A percentile compares a stretch with the other conserved stretches of the same genome.
Conservation (phyloP, 2,113 vertebrate species). For the Clarias magur region DNA sequence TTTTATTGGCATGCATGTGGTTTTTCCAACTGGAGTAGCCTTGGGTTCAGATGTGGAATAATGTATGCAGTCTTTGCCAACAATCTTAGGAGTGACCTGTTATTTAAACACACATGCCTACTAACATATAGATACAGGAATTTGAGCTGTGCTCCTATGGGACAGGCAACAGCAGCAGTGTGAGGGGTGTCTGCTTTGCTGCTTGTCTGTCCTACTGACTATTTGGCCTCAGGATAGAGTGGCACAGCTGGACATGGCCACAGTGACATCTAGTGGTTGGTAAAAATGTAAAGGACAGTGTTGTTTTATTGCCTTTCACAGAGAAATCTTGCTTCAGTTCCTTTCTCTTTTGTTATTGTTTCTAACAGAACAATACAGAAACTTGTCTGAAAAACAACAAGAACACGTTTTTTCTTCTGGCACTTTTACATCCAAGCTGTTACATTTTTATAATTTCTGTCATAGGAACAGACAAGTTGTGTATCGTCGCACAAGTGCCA, state of each 20-base stretch:
- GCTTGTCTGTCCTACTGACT: slow-evolving; percentile 18
- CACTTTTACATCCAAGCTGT: neutral
- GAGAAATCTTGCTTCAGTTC: neutral
- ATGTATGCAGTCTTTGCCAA: slow-evolving; percentile 61
- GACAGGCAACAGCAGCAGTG: slow-evolving; percentile 53
- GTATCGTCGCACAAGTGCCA: neutral
- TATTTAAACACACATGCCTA: slow-evolving; percentile 42
- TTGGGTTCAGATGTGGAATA: slow-evolving; percentile 58
- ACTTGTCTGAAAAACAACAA: neutral
- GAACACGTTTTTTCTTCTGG: neutral
- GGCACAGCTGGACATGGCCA: slow-evolving; percentile 55
- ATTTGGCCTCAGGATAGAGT: neutral
- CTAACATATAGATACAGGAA: slow-evolving; percentile 41
- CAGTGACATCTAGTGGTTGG: slow-evolving; percentile 77
- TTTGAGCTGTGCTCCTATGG: slow-evolving; percentile 47
- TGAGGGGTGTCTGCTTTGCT: slow-evolving; percentile 47
- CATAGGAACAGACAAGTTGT: neutral
- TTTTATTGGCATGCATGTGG: slow-evolving; percentile 56
- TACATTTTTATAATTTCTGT: neutral
- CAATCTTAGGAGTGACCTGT: slow-evolving; percentile 58
- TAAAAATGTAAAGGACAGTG: neutral
- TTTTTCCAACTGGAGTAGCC: slow-evolving; percentile 58
- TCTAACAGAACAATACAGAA: neutral
- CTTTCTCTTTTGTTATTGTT: neutral
- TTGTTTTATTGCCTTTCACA: neutral